Evolutionary conservation across 2,888 invertebrate species (phyloP).

Genomic region (Hyposoter dolosus): DNA sequence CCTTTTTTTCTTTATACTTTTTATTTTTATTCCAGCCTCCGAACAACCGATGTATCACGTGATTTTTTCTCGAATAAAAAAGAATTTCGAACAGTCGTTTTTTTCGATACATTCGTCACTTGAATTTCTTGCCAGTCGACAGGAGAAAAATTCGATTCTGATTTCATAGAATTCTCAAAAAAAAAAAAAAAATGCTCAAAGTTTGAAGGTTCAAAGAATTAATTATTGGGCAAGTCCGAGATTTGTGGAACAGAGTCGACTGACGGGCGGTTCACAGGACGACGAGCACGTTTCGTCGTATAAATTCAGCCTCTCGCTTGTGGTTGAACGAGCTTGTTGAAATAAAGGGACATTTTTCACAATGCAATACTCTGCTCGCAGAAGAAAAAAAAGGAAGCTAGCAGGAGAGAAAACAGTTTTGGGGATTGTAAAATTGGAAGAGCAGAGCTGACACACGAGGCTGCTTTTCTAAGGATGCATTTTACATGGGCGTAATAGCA

Average conservation of each 20-base stretch:
- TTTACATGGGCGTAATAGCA: constrained; percentile 65
- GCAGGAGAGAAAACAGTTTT: constrained; percentile 22
- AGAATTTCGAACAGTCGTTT: constrained; percentile 1
- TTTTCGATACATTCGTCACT: constrained; percentile 10
- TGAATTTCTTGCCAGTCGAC: too few species aligned
- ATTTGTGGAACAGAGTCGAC: not conserved
- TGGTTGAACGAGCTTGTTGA: constrained; percentile 30
- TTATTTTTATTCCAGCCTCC: not conserved
- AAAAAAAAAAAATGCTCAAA: too few species aligned
- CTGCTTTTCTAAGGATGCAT: constrained; percentile 54
- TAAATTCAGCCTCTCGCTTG: constrained; percentile 9
- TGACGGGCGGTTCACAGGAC: not conserved
- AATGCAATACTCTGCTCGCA: not conserved
- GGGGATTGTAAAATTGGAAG: constrained; percentile 35
- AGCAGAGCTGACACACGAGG: constrained; percentile 39
- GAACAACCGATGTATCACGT: constrained; percentile 28
- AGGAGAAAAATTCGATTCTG: not conserved
- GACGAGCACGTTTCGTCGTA: not conserved
- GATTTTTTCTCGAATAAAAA: constrained; percentile 22
- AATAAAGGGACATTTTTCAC: constrained; percentile 33
- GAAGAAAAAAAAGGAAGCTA: not conserved
- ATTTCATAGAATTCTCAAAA: not conserved
- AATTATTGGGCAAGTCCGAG: not conserved
- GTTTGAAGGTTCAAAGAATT: not conserved
- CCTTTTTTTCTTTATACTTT: not conserved